Percentiles rank a stretch among this genome's conserved stretches.
phyloP scores from a whole-genome alignment of 2,113 vertebrate genomes.

The Hemicordylus capensis region DNA sequence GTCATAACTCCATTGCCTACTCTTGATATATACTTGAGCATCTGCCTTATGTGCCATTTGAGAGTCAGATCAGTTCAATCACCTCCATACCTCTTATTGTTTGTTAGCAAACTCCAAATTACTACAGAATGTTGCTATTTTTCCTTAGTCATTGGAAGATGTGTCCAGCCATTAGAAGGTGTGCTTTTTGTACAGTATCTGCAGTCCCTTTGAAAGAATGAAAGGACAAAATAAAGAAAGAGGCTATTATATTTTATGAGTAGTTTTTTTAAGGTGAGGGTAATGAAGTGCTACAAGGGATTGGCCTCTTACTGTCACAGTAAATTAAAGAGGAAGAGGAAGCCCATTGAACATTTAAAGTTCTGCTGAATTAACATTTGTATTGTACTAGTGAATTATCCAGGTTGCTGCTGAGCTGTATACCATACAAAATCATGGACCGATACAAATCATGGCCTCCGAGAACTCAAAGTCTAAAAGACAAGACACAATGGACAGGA shows the following conservation, averaged over 20 bases:
- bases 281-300: neutral
- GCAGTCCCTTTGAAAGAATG: neutral
- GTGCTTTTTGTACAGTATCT: neutral
- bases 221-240: neutral
- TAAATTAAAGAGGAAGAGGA: neutral
- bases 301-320: neutral
- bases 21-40: neutral
- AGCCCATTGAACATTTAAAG: neutral
- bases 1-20: neutral
- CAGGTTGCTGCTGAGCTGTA: neutral
- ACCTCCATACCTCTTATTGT: neutral
- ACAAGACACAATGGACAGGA: neutral
- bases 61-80: too few species aligned
- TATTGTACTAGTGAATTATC: neutral
- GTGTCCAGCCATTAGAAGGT: too few species aligned
- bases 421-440: neutral
- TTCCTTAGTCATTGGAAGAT: neutral
- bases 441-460: conserved; percentile 1
- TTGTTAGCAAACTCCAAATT: neutral
- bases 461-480: neutral
- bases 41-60: too few species aligned
- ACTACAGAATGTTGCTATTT: neutral
- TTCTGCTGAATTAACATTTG: neutral
- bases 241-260: neutral
- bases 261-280: neutral